These are phyloP conservation scores for Griposia aprilina DNA, from an alignment of 2,888 invertebrate species.

Conservation along the genomic window DNA sequence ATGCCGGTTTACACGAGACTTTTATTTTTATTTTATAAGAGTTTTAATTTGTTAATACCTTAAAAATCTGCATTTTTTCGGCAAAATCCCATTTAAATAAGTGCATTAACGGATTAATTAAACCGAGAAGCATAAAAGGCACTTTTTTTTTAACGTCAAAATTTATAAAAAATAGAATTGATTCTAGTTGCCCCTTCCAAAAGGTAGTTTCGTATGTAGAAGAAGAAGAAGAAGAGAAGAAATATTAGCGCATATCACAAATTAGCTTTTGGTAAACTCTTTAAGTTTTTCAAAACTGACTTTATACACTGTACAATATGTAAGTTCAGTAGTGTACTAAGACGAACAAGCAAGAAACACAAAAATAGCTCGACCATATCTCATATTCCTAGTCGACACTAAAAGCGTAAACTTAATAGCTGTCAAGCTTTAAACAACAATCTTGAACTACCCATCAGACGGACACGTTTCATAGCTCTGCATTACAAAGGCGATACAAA, in stretches of 20 bases:
- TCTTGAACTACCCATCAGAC: conserved; percentile 38
- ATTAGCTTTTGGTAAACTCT: not conserved
- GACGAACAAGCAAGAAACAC: not conserved
- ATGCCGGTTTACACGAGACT: not conserved
- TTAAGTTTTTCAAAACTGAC: no score
- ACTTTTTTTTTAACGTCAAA: no score
- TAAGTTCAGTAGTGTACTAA: not conserved
- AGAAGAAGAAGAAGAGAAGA: no score
- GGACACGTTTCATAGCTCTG: conserved; percentile 26
- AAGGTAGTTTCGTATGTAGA: no score
- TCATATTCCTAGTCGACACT: conserved; percentile 6
- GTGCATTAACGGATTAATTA: not conserved
- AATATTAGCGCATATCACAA: not conserved
- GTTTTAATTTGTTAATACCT: no score
- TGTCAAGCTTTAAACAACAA: conserved; percentile 34
- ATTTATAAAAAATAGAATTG: no score
- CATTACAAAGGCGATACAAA: conserved; percentile 45
- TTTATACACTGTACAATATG: no score
- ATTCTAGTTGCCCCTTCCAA: no score
- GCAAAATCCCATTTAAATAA: not conserved
- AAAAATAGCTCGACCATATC: conserved; percentile 4
- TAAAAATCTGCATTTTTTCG: not conserved
- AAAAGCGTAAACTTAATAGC: conserved; percentile 38
- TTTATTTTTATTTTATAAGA: not conserved
- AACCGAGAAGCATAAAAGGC: no score